These are phyloP conservation scores for Anguilla megastoma DNA, from an alignment of 2,797 vertebrate genomes.

Conservation along the genomic window DNA sequence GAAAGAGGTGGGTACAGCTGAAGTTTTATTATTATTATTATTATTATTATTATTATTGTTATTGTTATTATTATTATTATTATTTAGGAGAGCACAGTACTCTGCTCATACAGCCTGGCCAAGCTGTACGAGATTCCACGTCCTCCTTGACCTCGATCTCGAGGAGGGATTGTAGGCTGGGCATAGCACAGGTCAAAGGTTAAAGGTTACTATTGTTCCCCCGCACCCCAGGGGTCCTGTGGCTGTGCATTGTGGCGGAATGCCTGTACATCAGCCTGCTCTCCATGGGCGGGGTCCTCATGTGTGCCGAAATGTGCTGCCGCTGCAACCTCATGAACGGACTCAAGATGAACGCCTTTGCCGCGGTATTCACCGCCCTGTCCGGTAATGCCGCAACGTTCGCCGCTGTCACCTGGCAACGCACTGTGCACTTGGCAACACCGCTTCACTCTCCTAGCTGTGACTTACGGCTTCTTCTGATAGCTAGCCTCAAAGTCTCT, in stretches of 20 bases:
- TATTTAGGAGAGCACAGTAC: too few species aligned
- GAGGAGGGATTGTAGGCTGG: constrained; percentile 40
- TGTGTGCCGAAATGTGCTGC: constrained; percentile 78
- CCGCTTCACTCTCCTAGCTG: neutral
- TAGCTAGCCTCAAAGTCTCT: neutral
- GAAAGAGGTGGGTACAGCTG: constrained; percentile 74
- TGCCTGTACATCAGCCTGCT: constrained; percentile 79
- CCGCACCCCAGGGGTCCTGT: constrained; percentile 75
- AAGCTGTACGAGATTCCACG: neutral
- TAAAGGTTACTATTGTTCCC: constrained; percentile 22
- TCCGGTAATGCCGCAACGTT: constrained; percentile 72
- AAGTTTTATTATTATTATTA: neutral
- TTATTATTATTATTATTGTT: neutral
- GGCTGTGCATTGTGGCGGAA: constrained; percentile 84
- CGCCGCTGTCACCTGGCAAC: neutral
- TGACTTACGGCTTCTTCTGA: neutral
- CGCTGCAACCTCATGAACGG: constrained; percentile 77
- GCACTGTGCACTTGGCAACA: neutral
- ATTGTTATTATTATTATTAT: too few species aligned
- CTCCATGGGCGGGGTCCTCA: constrained; percentile 74
- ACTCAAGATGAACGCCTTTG: constrained; percentile 86
- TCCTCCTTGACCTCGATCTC: neutral
- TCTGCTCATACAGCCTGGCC: too few species aligned
- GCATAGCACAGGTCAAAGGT: constrained; percentile 24
- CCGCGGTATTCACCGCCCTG: constrained; percentile 84